Percentiles rank a stretch among this genome's conserved stretches.
Evolutionary conservation across 2,797 vertebrate species (phyloP).

Genomic region (Botia kubotai): DNA sequence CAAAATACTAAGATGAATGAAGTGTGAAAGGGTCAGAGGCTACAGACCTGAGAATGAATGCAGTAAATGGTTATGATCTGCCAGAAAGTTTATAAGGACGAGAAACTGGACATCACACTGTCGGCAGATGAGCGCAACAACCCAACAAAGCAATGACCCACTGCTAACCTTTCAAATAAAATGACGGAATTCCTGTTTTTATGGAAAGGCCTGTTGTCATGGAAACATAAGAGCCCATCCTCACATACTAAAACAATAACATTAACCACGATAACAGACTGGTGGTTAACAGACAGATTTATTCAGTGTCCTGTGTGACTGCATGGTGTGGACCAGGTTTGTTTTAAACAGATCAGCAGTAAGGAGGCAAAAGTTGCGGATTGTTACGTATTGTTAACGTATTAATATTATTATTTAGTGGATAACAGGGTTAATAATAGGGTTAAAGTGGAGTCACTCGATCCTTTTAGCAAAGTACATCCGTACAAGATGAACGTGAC

Average conservation of each 20-base stretch:
- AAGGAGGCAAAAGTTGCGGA: too few species aligned
- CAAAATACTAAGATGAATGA: background rate
- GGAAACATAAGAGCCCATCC: constrained; percentile 41
- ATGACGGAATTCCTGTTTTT: constrained; percentile 35
- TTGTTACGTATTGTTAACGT: too few species aligned
- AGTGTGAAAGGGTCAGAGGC: background rate
- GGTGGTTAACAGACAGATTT: background rate
- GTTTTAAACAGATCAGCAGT: too few species aligned
- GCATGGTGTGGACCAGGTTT: background rate
- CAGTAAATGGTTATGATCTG: background rate
- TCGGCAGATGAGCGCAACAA: background rate
- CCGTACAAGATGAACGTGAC: background rate
- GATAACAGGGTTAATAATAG: too few species aligned
- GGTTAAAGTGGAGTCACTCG: background rate
- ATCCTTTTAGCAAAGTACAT: background rate
- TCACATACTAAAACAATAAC: constrained; percentile 40
- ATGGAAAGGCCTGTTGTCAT: background rate
- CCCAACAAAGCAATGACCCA: constrained; percentile 3
- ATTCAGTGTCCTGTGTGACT: constrained; percentile 11
- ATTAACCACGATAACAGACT: background rate
- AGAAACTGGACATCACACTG: background rate
- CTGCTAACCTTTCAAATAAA: constrained; percentile 3
- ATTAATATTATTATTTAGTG: too few species aligned
- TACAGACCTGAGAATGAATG: background rate
- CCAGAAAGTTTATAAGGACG: background rate